Conservation (phyloP, 2,113 vertebrate genomes). For the Murina feae region DNA sequence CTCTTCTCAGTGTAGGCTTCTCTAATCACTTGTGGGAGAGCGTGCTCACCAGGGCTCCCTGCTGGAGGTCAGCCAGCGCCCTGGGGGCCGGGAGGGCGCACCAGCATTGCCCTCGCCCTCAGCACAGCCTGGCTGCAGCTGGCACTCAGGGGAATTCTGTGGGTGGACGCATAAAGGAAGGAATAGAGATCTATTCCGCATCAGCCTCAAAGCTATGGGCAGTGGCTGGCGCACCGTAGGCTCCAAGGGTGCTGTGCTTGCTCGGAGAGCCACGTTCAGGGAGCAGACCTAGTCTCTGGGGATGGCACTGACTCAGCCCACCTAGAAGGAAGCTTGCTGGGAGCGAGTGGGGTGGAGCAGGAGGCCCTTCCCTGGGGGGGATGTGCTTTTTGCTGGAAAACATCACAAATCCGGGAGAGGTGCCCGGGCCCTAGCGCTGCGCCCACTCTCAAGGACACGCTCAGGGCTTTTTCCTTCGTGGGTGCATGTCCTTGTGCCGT, state of each 20-base stretch:
- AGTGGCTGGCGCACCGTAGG: not conserved
- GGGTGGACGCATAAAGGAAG: not conserved
- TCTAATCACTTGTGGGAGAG: not conserved
- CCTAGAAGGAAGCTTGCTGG: not conserved
- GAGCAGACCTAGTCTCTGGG: rapidly evolving
- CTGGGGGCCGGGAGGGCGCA: not conserved
- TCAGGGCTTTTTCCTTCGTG: not conserved
- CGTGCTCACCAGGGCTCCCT: not conserved
- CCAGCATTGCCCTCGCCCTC: rapidly evolving
- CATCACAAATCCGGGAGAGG: too few relatives aligned
- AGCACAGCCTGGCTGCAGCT: not conserved
- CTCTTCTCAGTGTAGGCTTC: not conserved
- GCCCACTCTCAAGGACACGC: rapidly evolving
- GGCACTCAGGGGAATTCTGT: not conserved
- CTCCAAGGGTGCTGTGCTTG: not conserved
- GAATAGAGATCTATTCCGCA: too few relatives aligned
- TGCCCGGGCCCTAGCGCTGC: rapidly evolving
- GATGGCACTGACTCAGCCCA: not conserved
- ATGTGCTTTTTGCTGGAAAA: not conserved
- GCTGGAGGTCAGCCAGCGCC: not conserved
- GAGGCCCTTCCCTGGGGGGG: not conserved
- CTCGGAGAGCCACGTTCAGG: not conserved
- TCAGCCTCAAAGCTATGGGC: too few relatives aligned
- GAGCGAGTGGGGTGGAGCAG: rapidly evolving
- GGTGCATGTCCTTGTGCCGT: not conserved